Evolutionary conservation across 1,140 invertebrate species (phyloP), one percentile per base, ranked within the genome.

Genomic region (Periplaneta americana): DNA sequence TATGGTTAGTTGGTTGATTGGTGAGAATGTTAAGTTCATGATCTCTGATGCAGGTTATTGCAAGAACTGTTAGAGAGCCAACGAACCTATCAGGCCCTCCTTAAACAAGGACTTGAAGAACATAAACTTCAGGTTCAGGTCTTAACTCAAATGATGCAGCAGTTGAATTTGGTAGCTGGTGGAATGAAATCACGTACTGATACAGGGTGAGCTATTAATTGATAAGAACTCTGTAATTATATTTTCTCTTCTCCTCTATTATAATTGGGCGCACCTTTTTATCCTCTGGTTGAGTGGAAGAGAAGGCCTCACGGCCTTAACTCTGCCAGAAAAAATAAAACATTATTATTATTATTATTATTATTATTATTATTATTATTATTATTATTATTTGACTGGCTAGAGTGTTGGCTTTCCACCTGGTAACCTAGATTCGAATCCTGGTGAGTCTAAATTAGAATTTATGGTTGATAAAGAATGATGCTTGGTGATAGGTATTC

Each of bases 91-190:
- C 93, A 96, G 82, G 87, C 87, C 9, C 86, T 96, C n/a, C 86
- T 97, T 33, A 92, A 92, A 83, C 90, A 92, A 82, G 90, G 91
- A 83, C 85, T 97, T 1, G 92, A 95, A 75, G 94, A 96, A 81
- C 93, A 95, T 85, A 92, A 91, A 85, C 83, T 87, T 17, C 90
- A 93, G 82, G 87, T 92, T 34, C 87, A 88, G 74, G 81, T 87
- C 15, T 84, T 93, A 35, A 89, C 87, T 11, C 87, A 90, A 84
- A 82, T 89, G 31, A 87, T 87, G 10, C 87, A 90, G 80, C 87
- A 86, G 80, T 87, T 90, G 35, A 75, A 84, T 48, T 78, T 84
- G 28, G 79, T 86, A 37, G 82, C 82, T 39, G 74, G 82, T 81
- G 75, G 35, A 11, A 28, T 36, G 33, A 66, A 66, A 28, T 28